phyloP scores from a whole-genome alignment of 2,113 vertebrate species.

The Falco punctatus region DNA sequence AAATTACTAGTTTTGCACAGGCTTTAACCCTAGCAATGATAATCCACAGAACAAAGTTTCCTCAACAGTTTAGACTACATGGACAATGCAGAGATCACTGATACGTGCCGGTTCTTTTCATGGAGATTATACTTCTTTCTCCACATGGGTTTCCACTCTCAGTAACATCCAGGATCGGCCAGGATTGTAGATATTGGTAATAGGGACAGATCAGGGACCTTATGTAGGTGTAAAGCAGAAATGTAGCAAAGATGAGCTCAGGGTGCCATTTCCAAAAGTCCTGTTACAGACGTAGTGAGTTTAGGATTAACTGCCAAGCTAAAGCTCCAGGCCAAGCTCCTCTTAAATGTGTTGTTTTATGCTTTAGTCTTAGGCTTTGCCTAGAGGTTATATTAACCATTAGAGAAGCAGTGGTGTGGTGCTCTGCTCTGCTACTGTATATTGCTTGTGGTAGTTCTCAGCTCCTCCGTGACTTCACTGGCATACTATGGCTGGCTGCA shows the following conservation, averaged over 20 bases:
- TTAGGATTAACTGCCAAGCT: background rate
- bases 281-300: background rate
- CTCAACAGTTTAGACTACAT: background rate
- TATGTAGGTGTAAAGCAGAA: background rate
- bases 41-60: background rate
- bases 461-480: background rate
- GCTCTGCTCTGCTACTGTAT: background rate
- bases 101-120: background rate
- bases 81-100: background rate
- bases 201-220: rapidly evolving
- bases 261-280: background rate
- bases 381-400: background rate
- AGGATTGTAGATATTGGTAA: background rate
- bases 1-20: background rate
- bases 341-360: background rate
- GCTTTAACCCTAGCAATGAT: background rate
- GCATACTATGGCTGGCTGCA: background rate
- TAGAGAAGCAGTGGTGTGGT: background rate
- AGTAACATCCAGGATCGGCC: rapidly evolving
- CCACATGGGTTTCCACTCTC: background rate
- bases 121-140: background rate
- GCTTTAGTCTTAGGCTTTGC: background rate
- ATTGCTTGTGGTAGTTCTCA: background rate
- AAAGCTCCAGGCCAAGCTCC: background rate
- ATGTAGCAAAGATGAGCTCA: background rate